These are phyloP conservation scores for Ficedula albicollis DNA, from an alignment of 2,797 vertebrate species.

Conservation along the genomic window DNA sequence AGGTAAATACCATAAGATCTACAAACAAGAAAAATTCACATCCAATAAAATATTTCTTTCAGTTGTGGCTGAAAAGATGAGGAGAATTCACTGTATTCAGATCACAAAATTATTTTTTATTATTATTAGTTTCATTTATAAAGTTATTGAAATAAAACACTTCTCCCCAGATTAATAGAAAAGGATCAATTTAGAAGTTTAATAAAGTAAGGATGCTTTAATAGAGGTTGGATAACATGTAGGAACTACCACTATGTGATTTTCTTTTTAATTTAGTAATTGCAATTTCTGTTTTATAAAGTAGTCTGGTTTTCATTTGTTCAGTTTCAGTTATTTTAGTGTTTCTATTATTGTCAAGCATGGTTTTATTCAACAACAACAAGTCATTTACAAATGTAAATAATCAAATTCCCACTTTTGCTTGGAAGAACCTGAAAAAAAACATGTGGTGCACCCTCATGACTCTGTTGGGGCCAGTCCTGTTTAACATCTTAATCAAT, in stretches of 20 bases:
- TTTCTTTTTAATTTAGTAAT: neutral
- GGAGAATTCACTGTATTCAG: neutral
- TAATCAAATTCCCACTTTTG: neutral
- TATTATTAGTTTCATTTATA: neutral
- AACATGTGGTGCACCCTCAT: neutral
- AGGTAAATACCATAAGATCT: neutral
- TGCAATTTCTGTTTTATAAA: neutral
- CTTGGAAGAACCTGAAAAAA: neutral
- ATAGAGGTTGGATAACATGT: neutral
- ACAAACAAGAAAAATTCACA: neutral
- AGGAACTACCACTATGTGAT: neutral
- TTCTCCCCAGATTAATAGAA: neutral
- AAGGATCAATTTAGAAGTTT: neutral
- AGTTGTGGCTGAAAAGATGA: neutral
- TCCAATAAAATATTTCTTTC: neutral
- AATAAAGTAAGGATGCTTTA: neutral
- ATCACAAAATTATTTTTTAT: neutral
- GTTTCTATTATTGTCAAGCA: neutral
- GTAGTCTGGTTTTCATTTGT: neutral
- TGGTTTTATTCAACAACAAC: neutral
- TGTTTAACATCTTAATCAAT: neutral
- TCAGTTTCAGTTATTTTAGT: neutral
- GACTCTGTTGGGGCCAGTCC: neutral
- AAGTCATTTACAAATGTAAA: neutral
- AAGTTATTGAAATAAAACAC: slow-evolving; percentile 3